Conservation (phyloP, 2,888 invertebrate species). For the Plemyria rubiginata region DNA sequence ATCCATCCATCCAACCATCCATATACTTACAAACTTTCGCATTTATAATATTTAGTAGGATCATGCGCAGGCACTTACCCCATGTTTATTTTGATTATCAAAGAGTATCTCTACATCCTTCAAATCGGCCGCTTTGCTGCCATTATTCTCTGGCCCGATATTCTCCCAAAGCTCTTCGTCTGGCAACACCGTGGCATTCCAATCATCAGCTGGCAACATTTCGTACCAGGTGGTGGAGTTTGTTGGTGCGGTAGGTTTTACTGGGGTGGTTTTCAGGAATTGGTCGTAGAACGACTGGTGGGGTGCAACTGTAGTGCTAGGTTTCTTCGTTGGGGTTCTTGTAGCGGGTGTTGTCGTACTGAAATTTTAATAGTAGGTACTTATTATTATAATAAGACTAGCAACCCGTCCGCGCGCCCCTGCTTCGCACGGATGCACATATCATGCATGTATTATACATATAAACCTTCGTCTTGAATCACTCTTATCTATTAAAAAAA, state of each 20-base stretch:
- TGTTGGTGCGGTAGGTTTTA: slow-evolving; percentile 54
- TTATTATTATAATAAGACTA: no score
- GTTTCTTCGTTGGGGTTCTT: slow-evolving; percentile 49
- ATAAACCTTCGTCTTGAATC: no score
- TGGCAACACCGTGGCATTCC: slow-evolving; percentile 61
- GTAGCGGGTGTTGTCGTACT: slow-evolving; percentile 55
- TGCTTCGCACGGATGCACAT: no score
- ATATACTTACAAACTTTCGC: no score
- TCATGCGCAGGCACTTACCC: slow-evolving; percentile 55
- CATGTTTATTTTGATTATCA: slow-evolving; percentile 53
- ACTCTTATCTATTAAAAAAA: no score
- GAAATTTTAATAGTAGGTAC: slow-evolving; percentile 12
- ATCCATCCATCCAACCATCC: no score
- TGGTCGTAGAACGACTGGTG: slow-evolving; percentile 74
- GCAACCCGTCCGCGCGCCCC: no score
- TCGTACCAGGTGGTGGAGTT: slow-evolving; percentile 75
- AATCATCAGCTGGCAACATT: slow-evolving; percentile 62
- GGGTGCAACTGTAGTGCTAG: slow-evolving; percentile 57
- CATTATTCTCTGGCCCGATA: slow-evolving; percentile 61
- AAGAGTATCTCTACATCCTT: slow-evolving; percentile 82
- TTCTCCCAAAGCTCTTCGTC: slow-evolving; percentile 78
- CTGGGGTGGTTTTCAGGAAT: slow-evolving; percentile 73
- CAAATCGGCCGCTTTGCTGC: slow-evolving; percentile 59
- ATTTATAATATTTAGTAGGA: no score
- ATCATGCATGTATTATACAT: no score